Percentiles rank a stretch among this genome's conserved stretches.
phyloP scores from a whole-genome alignment of 1,140 invertebrate species.

The Macrostomum lignano region DNA sequence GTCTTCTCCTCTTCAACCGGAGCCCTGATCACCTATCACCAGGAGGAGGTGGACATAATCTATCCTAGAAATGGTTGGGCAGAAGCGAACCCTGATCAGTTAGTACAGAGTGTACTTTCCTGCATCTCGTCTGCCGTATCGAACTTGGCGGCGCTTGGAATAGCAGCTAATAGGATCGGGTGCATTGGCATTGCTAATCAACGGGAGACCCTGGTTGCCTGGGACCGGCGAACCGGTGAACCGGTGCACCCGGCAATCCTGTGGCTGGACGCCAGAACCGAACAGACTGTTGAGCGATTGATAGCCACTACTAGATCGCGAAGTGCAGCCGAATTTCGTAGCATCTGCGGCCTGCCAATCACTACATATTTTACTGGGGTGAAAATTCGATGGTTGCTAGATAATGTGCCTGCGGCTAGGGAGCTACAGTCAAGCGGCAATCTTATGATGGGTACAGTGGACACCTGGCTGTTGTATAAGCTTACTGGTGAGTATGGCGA shows the following conservation, averaged over 20 bases:
- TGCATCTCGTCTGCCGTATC: too few relatives aligned
- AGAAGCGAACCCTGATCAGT: too few relatives aligned
- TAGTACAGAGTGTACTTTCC: too few relatives aligned
- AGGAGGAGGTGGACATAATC: too few relatives aligned
- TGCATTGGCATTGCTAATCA: conserved; percentile 63
- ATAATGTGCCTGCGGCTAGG: conserved; percentile 52
- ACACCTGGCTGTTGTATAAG: conserved; percentile 86
- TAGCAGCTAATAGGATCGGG: too few relatives aligned
- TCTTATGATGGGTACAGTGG: conserved; percentile 67
- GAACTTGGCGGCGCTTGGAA: too few relatives aligned
- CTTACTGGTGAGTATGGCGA: conserved; percentile 69
- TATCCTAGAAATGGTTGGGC: too few relatives aligned
- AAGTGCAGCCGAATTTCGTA: conserved; percentile 14
- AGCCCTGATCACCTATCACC: too few relatives aligned
- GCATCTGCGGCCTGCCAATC: conserved; percentile 52
- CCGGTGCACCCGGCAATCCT: conserved; percentile 62
- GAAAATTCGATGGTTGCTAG: conserved; percentile 62
- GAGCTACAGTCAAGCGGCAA: conserved; percentile 43
- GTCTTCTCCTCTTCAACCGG: too few relatives aligned
- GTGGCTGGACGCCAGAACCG: conserved; percentile 34
- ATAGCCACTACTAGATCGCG: too few relatives aligned
- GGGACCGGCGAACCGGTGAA: conserved; percentile 58
- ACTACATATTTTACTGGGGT: conserved; percentile 78
- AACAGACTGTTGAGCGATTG: conserved; percentile 49
- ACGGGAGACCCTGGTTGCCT: conserved; percentile 63